phyloP scores from a whole-genome alignment of 2,113 vertebrate species.

The Charina bottae region DNA sequence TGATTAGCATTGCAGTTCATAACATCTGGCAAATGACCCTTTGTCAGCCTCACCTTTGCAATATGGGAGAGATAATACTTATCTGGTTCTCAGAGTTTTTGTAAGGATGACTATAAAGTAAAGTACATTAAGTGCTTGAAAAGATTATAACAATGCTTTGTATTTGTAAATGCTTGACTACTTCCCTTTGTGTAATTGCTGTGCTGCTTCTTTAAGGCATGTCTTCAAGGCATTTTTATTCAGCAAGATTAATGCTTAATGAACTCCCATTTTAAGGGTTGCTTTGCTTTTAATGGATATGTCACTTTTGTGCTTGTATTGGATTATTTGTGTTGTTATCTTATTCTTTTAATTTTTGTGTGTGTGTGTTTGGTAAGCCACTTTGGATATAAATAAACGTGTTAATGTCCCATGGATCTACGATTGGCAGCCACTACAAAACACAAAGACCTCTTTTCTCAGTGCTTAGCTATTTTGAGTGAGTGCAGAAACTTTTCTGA shows the following conservation, averaged over 20 bases:
- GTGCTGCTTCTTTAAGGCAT: neutral
- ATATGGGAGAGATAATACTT: neutral
- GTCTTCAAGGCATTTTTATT: neutral
- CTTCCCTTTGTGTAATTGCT: neutral
- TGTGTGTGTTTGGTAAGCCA: neutral
- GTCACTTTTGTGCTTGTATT: neutral
- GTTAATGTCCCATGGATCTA: neutral
- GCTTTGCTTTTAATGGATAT: neutral
- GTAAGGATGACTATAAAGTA: neutral
- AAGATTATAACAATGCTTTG: neutral
- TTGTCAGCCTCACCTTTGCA: neutral
- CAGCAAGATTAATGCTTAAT: slow-evolving; percentile 12
- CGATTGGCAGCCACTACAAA: neutral
- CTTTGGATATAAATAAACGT: neutral
- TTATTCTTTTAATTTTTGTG: neutral
- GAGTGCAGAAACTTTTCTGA: neutral
- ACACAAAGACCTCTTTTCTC: neutral
- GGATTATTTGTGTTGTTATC: neutral
- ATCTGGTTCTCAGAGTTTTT: neutral
- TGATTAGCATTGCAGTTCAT: neutral
- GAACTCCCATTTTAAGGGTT: neutral
- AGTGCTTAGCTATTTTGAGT: neutral
- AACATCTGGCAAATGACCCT: neutral
- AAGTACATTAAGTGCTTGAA: neutral
- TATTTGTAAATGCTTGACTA: neutral